A percentile compares a stretch with the other conserved stretches of the same genome.
phyloP scores from a whole-genome alignment of 2,113 vertebrate genomes.

The Spermophilus dauricus region DNA sequence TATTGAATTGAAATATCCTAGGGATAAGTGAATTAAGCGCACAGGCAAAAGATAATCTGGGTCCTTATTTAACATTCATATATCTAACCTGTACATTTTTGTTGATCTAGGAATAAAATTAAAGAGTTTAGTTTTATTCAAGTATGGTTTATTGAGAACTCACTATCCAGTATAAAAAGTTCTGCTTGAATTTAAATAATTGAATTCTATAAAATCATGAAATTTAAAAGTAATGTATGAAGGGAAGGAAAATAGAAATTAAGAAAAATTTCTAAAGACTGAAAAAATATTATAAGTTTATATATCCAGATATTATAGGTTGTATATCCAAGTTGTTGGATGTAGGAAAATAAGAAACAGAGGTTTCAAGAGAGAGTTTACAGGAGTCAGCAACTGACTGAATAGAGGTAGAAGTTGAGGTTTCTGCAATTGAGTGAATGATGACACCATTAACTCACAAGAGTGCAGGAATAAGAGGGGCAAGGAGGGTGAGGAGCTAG shows the following conservation, averaged over 20 bases:
- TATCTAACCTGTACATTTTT: neutral
- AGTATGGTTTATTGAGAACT: neutral
- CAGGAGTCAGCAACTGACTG: neutral
- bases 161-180: neutral
- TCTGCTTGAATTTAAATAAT: constrained; percentile 44
- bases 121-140: neutral
- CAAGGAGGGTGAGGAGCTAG: neutral
- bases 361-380: neutral
- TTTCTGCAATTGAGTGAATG: neutral
- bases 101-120: constrained; percentile 14
- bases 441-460: neutral
- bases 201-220: neutral
- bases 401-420: neutral
- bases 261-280: constrained; percentile 1
- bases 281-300: neutral
- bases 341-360: neutral
- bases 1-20: neutral
- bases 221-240: constrained; percentile 32
- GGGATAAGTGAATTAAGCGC: neutral
- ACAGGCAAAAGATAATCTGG: neutral
- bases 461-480: neutral
- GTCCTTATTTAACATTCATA: neutral
- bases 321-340: neutral
- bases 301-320: too few relatives aligned
- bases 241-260: constrained; percentile 17